Evolutionary conservation across 2,888 invertebrate species (phyloP).

Genomic region (Athalia rosae): DNA sequence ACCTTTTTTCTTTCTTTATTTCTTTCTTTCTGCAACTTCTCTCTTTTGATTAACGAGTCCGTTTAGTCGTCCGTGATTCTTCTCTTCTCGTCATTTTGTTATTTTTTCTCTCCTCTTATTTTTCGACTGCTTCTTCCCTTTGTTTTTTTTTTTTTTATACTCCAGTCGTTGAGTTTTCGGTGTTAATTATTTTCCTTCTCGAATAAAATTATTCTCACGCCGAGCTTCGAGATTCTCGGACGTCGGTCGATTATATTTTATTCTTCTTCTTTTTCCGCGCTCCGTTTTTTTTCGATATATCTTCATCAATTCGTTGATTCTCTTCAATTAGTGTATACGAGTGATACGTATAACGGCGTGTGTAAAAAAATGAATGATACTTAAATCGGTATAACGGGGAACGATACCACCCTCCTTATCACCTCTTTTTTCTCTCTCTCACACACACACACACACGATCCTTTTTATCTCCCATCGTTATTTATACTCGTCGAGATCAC

Average conservation of each 20-base stretch:
- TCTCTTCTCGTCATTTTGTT: constrained; percentile 31
- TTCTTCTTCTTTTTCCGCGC: no score
- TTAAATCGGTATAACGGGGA: no score
- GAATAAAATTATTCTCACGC: not conserved
- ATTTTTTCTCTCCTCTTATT: constrained; percentile 14
- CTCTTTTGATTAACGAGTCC: constrained; percentile 42
- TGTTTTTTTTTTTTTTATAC: not conserved
- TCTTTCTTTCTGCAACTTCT: constrained; percentile 14
- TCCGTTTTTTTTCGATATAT: no score
- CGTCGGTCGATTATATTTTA: no score
- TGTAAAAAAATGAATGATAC: no score
- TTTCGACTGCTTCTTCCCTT: not conserved
- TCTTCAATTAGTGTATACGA: no score
- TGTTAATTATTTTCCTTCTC: constrained; percentile 40
- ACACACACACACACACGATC: no score
- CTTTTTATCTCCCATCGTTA: not conserved
- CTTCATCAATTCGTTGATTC: no score
- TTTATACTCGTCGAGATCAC: not conserved
- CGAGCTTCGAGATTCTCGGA: no score
- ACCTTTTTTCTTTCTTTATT: constrained; percentile 41
- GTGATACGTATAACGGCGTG: no score
- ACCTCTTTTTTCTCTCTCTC: no score
- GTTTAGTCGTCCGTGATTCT: constrained; percentile 18
- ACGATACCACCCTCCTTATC: no score
- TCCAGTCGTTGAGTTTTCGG: constrained; percentile 16